These are phyloP conservation scores for Eolophus roseicapilla DNA, from an alignment of 2,113 vertebrate genomes.

Conservation along the genomic window DNA sequence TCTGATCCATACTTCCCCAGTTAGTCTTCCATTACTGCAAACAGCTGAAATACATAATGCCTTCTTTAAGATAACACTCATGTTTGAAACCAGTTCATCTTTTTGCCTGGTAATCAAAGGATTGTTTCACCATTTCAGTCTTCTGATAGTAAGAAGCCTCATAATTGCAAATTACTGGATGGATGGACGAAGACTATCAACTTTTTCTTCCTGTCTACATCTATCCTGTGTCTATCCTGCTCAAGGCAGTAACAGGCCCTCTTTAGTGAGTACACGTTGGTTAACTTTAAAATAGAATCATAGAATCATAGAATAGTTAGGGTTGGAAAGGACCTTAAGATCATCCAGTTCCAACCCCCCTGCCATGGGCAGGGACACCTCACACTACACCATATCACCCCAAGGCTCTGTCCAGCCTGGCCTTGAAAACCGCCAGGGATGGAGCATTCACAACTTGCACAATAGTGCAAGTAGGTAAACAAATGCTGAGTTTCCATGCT, in stretches of 20 bases:
- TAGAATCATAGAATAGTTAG: too few relatives aligned
- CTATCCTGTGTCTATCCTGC: background rate
- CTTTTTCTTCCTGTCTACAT: background rate
- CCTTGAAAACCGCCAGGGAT: too few relatives aligned
- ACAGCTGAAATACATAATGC: background rate
- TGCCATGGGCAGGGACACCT: too few relatives aligned
- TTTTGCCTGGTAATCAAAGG: background rate
- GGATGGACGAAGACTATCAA: background rate
- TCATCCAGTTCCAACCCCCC: too few relatives aligned
- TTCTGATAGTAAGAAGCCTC: background rate
- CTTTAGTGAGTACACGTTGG: fast-evolving
- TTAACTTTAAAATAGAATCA: background rate
- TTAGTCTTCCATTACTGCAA: background rate
- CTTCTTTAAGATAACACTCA: background rate
- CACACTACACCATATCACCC: too few relatives aligned
- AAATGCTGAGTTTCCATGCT: background rate
- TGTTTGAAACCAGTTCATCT: background rate
- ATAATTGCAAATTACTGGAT: background rate
- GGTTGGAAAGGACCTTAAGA: too few relatives aligned
- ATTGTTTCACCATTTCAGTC: background rate
- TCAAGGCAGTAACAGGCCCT: background rate
- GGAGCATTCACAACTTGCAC: too few relatives aligned
- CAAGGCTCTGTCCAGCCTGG: too few relatives aligned
- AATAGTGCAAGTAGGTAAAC: background rate
- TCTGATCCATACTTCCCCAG: background rate